Percentiles rank a stretch among this genome's conserved stretches.
phyloP scores from a whole-genome alignment of 2,797 vertebrate genomes.

The Clamator glandarius region DNA sequence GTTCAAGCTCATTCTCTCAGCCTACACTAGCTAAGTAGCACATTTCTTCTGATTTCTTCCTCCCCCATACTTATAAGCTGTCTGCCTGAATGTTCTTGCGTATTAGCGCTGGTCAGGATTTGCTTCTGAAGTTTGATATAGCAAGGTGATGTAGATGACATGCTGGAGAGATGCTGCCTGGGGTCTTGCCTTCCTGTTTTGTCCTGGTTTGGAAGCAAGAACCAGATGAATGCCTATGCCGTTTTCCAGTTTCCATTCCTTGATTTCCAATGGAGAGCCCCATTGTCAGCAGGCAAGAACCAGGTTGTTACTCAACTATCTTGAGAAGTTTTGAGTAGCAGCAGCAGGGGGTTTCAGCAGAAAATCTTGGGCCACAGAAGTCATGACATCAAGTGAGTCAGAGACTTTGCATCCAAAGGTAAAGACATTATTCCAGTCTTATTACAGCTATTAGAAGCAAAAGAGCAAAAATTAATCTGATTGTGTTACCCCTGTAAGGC shows the following conservation, averaged over 20 bases:
- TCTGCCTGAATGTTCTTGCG: not conserved
- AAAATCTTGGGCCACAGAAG: not conserved
- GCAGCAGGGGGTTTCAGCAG: not conserved
- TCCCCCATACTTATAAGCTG: not conserved
- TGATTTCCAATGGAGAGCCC: not conserved
- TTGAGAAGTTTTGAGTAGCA: not conserved
- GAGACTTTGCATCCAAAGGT: not conserved
- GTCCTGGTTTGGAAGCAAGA: not conserved
- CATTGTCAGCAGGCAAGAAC: not conserved
- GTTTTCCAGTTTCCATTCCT: not conserved
- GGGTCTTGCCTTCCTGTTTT: not conserved
- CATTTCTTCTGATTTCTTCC: not conserved
- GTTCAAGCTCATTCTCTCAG: not conserved
- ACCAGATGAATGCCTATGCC: not conserved
- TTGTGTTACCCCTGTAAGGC: not conserved
- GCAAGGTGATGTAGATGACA: not conserved
- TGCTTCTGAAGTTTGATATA: not conserved
- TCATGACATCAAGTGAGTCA: accelerated
- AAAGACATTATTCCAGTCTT: not conserved
- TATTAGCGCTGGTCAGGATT: not conserved
- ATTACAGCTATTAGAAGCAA: not conserved
- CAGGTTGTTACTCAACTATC: not conserved
- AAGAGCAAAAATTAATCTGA: not conserved
- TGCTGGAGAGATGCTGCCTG: not conserved
- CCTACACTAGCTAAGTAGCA: not conserved